Evolutionary conservation across 2,888 invertebrate genomes (phyloP).

Genomic region (Tachina grossa): DNA sequence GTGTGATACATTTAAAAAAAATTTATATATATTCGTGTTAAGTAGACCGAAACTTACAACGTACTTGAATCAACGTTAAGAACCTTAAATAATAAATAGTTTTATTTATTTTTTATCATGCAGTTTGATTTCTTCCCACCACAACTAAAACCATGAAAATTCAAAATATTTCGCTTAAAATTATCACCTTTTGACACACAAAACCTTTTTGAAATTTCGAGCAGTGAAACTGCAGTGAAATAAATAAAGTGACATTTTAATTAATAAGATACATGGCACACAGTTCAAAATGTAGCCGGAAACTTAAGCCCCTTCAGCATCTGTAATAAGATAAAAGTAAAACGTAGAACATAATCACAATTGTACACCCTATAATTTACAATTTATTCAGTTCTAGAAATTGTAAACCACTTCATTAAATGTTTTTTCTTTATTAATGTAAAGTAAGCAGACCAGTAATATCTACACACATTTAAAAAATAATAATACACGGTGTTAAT

Average conservation of each 20-base stretch:
- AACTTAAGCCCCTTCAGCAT: slow-evolving; percentile 14
- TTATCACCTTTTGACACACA: slow-evolving; percentile 72
- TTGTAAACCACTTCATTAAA: slow-evolving; percentile 69
- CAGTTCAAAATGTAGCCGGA: slow-evolving; percentile 43
- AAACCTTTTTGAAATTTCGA: slow-evolving; percentile 34
- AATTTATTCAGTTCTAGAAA: slow-evolving; percentile 56
- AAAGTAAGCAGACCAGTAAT: slow-evolving; percentile 8
- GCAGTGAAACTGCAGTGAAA: slow-evolving; percentile 5
- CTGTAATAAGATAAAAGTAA: background rate
- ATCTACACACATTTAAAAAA: background rate
- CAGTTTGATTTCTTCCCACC: background rate
- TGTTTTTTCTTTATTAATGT: background rate
- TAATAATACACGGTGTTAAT: slow-evolving; percentile 74
- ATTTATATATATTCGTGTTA: slow-evolving; percentile 10
- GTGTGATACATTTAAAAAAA: too few species aligned
- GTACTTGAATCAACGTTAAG: too few species aligned
- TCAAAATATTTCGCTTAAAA: slow-evolving; percentile 67
- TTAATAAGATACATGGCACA: slow-evolving; percentile 70
- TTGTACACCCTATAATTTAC: slow-evolving; percentile 45
- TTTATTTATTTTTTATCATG: slow-evolving; percentile 41
- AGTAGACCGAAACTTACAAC: too few species aligned
- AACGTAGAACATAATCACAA: slow-evolving; percentile 45
- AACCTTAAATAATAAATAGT: too few species aligned
- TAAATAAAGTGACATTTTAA: slow-evolving; percentile 65
- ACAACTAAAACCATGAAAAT: slow-evolving; percentile 12